These are phyloP conservation scores for Percina caprodes DNA, from an alignment of 2,113 vertebrate genomes.

Conservation along the genomic window DNA sequence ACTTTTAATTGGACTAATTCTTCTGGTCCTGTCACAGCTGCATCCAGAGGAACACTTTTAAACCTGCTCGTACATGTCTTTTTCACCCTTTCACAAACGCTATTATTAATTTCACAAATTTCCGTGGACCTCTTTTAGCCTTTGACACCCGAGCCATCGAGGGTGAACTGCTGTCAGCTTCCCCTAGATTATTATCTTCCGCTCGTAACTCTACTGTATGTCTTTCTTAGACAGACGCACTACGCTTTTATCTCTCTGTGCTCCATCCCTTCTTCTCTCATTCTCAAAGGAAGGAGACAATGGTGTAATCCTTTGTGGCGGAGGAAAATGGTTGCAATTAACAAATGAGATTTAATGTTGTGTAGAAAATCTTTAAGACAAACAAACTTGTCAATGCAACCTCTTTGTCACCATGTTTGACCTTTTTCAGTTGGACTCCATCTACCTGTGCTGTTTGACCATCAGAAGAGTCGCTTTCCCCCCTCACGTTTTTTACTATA, in stretches of 20 bases:
- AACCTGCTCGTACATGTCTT: constrained; percentile 66
- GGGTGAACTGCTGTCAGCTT: constrained; percentile 78
- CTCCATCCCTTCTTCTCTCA: constrained; percentile 34
- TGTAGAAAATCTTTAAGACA: constrained; percentile 35
- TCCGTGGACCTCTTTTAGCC: constrained; percentile 81
- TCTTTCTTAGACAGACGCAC: constrained; percentile 25
- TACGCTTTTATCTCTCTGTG: constrained; percentile 21
- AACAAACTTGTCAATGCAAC: constrained; percentile 10
- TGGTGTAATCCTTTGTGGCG: constrained; percentile 16
- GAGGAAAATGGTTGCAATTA: constrained; percentile 48
- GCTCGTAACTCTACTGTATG: constrained; percentile 52
- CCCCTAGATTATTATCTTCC: constrained; percentile 70
- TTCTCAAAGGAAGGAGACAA: constrained; percentile 36
- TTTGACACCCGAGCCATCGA: constrained; percentile 80
- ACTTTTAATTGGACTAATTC: constrained; percentile 88
- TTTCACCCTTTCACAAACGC: constrained; percentile 71
- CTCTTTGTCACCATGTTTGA: background rate
- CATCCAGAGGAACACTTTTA: constrained; percentile 76
- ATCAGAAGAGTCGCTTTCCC: background rate
- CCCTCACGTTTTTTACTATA: background rate
- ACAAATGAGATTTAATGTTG: constrained; percentile 37
- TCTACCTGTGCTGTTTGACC: background rate
- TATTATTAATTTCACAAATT: constrained; percentile 85
- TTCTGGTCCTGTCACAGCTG: constrained; percentile 84
- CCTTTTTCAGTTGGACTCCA: background rate